Evolutionary conservation across 2,888 invertebrate genomes (phyloP).

Genomic region (Periphyllus acericola): DNA sequence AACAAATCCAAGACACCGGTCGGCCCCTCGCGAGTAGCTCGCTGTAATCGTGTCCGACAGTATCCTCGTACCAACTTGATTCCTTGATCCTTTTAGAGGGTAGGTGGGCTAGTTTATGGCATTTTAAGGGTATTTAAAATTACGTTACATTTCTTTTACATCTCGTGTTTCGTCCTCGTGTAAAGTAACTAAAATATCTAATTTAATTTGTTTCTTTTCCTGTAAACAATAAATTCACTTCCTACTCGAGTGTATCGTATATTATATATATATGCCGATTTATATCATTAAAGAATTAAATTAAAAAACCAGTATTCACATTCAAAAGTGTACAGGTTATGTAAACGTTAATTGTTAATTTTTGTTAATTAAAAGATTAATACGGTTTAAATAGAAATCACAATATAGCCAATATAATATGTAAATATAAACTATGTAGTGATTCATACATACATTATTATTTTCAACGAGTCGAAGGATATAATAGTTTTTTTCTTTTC

Average conservation of each 20-base stretch:
- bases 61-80: slow-evolving; percentile 21
- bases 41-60: slow-evolving; percentile 31
- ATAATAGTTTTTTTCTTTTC: neutral
- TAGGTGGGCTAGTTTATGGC: neutral
- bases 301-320: neutral
- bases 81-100: slow-evolving; percentile 11
- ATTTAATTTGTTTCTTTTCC: neutral
- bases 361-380: no score
- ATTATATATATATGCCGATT: no score
- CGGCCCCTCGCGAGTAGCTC: neutral
- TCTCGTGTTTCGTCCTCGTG: neutral
- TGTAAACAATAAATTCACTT: neutral
- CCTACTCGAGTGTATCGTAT: no score
- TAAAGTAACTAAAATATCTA: neutral
- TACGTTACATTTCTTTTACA: neutral
- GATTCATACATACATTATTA: neutral
- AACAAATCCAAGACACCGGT: slow-evolving; percentile 31
- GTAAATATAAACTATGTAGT: neutral
- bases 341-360: neutral
- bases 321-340: neutral
- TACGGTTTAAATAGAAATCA: no score
- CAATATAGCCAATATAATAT: no score
- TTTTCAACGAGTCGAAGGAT: neutral
- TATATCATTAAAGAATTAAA: no score
- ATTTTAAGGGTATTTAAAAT: slow-evolving; percentile 14